phyloP scores from a whole-genome alignment of 1,140 invertebrate species.

The Trypoxylus dichotomus region DNA sequence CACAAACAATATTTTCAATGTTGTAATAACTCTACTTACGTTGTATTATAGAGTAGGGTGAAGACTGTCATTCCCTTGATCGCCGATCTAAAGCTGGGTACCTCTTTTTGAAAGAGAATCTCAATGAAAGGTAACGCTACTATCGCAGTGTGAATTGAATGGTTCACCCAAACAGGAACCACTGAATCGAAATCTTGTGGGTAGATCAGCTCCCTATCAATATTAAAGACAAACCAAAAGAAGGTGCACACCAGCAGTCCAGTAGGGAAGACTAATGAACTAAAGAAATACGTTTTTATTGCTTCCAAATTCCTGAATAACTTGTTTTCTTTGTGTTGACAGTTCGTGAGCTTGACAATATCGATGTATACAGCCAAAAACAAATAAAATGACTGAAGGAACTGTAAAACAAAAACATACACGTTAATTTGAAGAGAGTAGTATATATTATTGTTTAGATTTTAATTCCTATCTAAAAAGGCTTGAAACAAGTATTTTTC shows the following conservation, averaged over 20 bases:
- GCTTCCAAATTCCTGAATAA: background rate
- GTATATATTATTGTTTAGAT: too few relatives aligned
- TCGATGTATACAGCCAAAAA: background rate
- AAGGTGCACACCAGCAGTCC: background rate
- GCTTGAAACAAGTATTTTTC: too few relatives aligned
- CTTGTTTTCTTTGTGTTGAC: background rate
- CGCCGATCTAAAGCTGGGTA: background rate
- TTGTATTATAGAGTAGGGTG: background rate
- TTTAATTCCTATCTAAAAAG: too few relatives aligned
- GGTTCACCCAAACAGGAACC: slow-evolving; percentile 31
- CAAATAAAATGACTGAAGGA: slow-evolving; percentile 20
- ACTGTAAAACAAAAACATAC: slow-evolving; percentile 12
- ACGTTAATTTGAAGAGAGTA: too few relatives aligned
- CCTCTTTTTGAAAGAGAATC: slow-evolving; percentile 26
- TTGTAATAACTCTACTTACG: background rate
- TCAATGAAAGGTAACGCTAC: slow-evolving; percentile 17
- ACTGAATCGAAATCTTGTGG: slow-evolving; percentile 12
- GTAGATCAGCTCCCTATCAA: slow-evolving; percentile 31
- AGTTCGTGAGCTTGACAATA: background rate
- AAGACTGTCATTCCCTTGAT: background rate
- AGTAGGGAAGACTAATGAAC: slow-evolving; percentile 12
- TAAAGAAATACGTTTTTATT: slow-evolving; percentile 27
- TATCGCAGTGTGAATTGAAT: slow-evolving; percentile 7
- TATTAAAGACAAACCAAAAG: slow-evolving; percentile 30
- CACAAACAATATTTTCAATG: background rate